Evolutionary conservation across 2,113 vertebrate species (phyloP), one percentile per base, ranked within the genome.

Genomic region (Gadus macrocephalus): DNA sequence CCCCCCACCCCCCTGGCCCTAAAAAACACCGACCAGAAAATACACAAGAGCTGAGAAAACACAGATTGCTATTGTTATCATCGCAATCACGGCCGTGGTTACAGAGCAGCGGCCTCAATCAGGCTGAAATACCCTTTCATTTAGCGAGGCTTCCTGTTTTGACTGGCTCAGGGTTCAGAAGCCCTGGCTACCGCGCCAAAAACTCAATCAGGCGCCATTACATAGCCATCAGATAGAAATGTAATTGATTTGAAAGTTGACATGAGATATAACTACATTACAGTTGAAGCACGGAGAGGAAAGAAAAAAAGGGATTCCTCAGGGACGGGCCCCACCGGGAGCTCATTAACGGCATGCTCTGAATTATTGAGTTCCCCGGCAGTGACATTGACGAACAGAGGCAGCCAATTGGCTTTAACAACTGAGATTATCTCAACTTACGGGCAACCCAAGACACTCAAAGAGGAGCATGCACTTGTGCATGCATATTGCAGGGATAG

Each of bases 231-330:
- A 91, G 89, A 92, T 89, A 88, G 87, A 92, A 92, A 87, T 84
- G 84, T 91, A 91, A 92, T 91, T 92, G 90, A 92, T 90, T 90
- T 91, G 88, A 91, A 90, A 90, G 90, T 87, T 88, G 91, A 91
- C 90, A 90, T 85, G 86, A 92, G 89, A 89, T 91, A 91, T 90
- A 90, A 90, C 90, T 89, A 90, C 86, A 91, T 90, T 88, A 90
- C 79, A 81, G 86, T 79, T 75, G 72, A 84, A 82, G 78, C 83
- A 72, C 82, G 73, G 84, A 76, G 83, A 86, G 83, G 76, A 85
- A 74, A 42, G 11, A 49, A 49, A 49, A 49, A 49, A 49, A 49
- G 11, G 42, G 12, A 80, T 71, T 88, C 83, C 78, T 83, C 62
- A 55, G 87, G 89, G 89, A 89, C 80, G 61, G 59, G 73, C 83